phyloP scores from a whole-genome alignment of 2,113 vertebrate genomes.

The Murina feae region DNA sequence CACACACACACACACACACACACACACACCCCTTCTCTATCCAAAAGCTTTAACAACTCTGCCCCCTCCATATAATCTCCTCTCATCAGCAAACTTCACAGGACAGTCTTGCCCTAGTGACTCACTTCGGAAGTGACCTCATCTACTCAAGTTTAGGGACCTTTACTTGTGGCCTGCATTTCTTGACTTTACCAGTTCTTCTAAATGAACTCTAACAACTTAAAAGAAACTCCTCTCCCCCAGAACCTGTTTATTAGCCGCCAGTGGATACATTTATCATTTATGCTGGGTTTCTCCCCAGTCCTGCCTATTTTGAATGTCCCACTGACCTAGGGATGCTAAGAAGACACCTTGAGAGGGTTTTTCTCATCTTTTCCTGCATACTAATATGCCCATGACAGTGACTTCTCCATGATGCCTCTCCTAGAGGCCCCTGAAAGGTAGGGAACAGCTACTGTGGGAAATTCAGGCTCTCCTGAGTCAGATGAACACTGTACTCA shows the following conservation, averaged over 20 bases:
- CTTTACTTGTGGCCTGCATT: not conserved
- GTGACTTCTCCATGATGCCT: not conserved
- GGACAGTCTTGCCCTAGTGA: not conserved
- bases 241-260: not conserved
- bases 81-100: conserved; percentile 11
- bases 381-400: not conserved
- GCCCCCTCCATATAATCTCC: not conserved
- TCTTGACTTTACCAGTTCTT: conserved; percentile 26
- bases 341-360: not conserved
- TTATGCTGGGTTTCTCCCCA: not conserved
- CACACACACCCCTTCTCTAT: not conserved
- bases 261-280: not conserved
- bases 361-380: not conserved
- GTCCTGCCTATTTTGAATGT: not conserved
- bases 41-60: conserved; percentile 20
- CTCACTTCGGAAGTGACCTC: conserved; percentile 41
- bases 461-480: not conserved
- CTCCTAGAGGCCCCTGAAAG: not conserved
- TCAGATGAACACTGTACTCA: not conserved
- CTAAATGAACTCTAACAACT: not conserved
- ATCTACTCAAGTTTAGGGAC: not conserved
- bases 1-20: not conserved
- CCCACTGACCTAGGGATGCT: not conserved
- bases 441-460: not conserved
- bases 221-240: not conserved